Evolutionary conservation across 2,797 vertebrate species (phyloP), one percentile per base, ranked within the genome.

Genomic region (Pangasius djambal): DNA sequence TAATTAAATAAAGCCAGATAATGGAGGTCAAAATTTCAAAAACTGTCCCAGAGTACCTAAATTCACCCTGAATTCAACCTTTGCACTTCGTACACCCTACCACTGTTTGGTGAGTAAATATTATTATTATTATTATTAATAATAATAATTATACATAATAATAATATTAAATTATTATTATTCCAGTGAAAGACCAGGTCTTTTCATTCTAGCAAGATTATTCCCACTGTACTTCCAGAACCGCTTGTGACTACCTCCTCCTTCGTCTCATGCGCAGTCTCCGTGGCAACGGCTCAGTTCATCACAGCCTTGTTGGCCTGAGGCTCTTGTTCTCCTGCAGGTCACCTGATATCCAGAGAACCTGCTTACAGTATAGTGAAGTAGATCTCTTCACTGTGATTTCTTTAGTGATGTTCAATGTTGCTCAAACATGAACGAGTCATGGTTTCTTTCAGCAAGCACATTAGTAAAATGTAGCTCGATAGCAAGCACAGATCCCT

Each of bases 231-330:
- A 50, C 44, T 65, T 31, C 67, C 12, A 22, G 34, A 25, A 12
- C 16, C 20, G 6, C 78, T 69, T 55, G 15, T 22, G 57, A 67
- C 34, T 34, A 31, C 48, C 86, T 59, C 57, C 34, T 40, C 57
- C 16, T 25, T 3, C 44, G 20, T 2, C 63, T 87, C 61, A 52
- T 16, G 83, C 40, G 22, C 40, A 8, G 90, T 91, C 86, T 86
- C 90, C 87, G 69, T 91, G 72, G 90, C 77, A 92, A 92, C 90
- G 22, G 84, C 88, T n/a, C 70, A 20, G 78, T 52, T 65, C 70
- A 12, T 77, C 52, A 61, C 61, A 72, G 65, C 61, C 70, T 78
- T 18, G 84, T 83, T 77, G 87, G 72, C 67, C 55, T 31, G 69
- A 82, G 59, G 85, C 84, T 70, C 67, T 89, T 87, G 31, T 87